These are phyloP conservation scores for Cavia aperea DNA, from an alignment of 2,113 vertebrate genomes.

Conservation along the genomic window DNA sequence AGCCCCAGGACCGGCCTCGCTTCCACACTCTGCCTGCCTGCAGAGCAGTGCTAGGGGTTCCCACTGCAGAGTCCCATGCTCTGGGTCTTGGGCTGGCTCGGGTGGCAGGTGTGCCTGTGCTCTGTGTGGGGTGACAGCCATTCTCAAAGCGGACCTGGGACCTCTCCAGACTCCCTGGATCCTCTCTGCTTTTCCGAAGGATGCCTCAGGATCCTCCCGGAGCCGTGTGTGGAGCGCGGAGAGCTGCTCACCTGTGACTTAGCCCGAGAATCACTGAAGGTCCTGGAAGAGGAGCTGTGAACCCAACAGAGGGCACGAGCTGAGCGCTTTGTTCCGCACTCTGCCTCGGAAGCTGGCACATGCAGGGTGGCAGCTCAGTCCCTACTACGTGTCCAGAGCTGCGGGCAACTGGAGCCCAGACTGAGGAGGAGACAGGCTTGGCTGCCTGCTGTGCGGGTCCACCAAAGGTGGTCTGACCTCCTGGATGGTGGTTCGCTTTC, in stretches of 20 bases:
- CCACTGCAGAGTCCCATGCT: not conserved
- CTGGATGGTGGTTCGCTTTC: not conserved
- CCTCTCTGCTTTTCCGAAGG: not conserved
- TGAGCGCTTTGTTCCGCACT: not conserved
- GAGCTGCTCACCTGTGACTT: not conserved
- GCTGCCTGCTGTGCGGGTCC: not conserved
- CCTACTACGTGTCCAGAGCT: accelerated
- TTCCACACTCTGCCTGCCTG: not conserved
- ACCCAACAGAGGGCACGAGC: not conserved
- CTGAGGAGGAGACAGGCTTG: not conserved
- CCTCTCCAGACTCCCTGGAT: not conserved
- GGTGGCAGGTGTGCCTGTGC: not conserved
- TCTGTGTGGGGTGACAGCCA: not conserved
- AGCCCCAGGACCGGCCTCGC: not conserved
- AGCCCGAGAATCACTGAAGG: not conserved
- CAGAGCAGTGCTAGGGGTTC: not conserved
- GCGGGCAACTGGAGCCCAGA: too few relatives aligned
- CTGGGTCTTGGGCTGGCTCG: not conserved
- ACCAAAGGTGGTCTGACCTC: not conserved
- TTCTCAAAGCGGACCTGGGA: not conserved
- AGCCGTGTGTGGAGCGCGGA: not conserved
- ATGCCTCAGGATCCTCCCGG: not conserved
- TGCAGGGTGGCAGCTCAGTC: not conserved
- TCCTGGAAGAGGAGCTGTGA: not conserved
- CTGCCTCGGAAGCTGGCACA: not conserved